Conservation (phyloP, 2,113 vertebrate species). For the Aythya baeri region DNA sequence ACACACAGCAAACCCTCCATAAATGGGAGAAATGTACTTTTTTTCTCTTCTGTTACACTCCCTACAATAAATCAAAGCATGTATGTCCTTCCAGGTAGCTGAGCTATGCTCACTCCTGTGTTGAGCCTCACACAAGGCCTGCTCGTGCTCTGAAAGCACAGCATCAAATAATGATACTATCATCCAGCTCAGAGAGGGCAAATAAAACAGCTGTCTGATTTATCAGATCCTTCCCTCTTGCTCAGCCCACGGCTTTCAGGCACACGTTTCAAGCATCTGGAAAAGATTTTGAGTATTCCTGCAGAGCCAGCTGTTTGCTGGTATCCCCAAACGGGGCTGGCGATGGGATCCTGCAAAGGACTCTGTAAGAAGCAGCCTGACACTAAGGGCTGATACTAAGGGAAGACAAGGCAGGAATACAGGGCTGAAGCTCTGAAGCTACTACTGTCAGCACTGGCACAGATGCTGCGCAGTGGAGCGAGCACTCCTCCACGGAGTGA, state of each 20-base stretch:
- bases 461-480: background rate
- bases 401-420: background rate
- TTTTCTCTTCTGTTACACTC: background rate
- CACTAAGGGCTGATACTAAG: background rate
- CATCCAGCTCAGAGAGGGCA: background rate
- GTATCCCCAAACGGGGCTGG: background rate
- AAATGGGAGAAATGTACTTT: background rate
- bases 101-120: background rate
- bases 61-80: background rate
- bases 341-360: accelerated
- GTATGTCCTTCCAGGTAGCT: background rate
- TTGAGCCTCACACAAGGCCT: background rate
- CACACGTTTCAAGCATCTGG: background rate
- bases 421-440: constrained; percentile 10
- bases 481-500: constrained; percentile 23
- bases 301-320: background rate
- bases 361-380: background rate
- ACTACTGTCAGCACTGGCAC: background rate
- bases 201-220: background rate
- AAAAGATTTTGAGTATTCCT: background rate
- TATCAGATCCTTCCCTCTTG: background rate
- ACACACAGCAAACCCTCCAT: background rate
- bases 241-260: background rate
- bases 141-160: background rate
- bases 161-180: background rate